Evolutionary conservation across 92 coral and sea anemone genomes (phyloP), one percentile per base, ranked within the genome.

Genomic region (Epizoanthus stellaris): DNA sequence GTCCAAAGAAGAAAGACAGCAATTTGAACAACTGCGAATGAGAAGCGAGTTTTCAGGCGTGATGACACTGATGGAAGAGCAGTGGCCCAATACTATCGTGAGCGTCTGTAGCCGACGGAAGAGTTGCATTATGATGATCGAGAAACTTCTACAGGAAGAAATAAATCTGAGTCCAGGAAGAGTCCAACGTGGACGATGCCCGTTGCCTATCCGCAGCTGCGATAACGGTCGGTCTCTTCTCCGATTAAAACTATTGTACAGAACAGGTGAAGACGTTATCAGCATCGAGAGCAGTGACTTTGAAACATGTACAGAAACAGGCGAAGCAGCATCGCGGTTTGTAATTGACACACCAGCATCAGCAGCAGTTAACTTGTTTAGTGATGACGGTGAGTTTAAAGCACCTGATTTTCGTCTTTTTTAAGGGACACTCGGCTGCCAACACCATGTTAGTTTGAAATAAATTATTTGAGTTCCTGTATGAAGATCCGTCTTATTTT

Each of bases 311-410:
- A 9, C 47, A 67, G 47, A 36, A n/a, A 34, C 49, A 67, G 20
- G 40, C 49, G 49, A 34, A 12, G 12, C 73, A 36, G n/a, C 38
- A 67, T 14, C 13, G 49, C 30, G 73, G 73, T 34, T 43, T 13
- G 4, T 4, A 11, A 6, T 34, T 34, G 73, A 36, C 54, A 12
- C 54, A 47, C 12, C 54, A 47, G 0, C 54, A 47, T 2, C 54
- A 47, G 12, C 54, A 36, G 21, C 73, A 67, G 20, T 17, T 6
- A 43, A 13, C 73, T 12, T 17, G 16, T 4, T 36, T 67, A n/a
- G 47, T 67, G 73, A 36, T 67, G 73, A 13, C 12, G 73, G 73
- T 67, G 47, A 67, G 73, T 67, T 66, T 66, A 47, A 47, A 43
- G 4, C 47, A 43, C 47, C 47, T 43, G 47, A 4, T 7, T 4